Base-by-base conservation (phyloP, 2,888 invertebrate species). In the Eulithis testata region DNA sequence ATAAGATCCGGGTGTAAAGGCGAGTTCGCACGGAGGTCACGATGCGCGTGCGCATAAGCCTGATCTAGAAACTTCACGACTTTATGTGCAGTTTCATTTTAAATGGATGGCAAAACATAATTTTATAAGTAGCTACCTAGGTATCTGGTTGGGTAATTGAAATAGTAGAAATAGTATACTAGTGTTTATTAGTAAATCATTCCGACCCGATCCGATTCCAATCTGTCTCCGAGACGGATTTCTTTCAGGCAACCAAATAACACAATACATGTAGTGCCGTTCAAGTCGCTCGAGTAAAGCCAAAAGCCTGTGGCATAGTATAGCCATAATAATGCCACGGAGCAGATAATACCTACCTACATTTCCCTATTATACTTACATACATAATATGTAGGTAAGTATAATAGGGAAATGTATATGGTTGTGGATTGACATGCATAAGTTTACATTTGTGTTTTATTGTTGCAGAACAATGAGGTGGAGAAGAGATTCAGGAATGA, bases 381-480 rank as follows among this genome's bases (percentile, higher is more conserved):
- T 21, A 21, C 21, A 21, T n/a, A n/a, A n/a, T n/a, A n/a, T n/a
- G n/a, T n/a, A n/a, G n/a, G n/a, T n/a, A n/a, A n/a, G n/a, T n/a
- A n/a, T n/a, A n/a, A n/a, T n/a, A n/a, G n/a, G n/a, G n/a, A n/a
- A n/a, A n/a, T n/a, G n/a, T n/a, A n/a, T 21, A 21, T 21, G 21
- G 21, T 2, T 2, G 21, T 21, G 21, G 21, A 21, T 21, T 21
- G 1, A 21, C 21, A 21, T 21, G 31, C 31, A 3, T 5, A 31
- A 31, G 31, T 8, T 51, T 3, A 51, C 51, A n/a, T 51, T 11
- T 31, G 27, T 11, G 7, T 52, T 53, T 52, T 36, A 12, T 62
- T 75, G 76, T 79, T 88, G 83, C 56, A 87, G 89, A 70, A 74
- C 52, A 50, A 90, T 90, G 90, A 83, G 89, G 86, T 85, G 86